Evolutionary conservation across 1,140 invertebrate genomes (phyloP), one percentile per base, ranked within the genome.

Genomic region (Galleria mellonella): DNA sequence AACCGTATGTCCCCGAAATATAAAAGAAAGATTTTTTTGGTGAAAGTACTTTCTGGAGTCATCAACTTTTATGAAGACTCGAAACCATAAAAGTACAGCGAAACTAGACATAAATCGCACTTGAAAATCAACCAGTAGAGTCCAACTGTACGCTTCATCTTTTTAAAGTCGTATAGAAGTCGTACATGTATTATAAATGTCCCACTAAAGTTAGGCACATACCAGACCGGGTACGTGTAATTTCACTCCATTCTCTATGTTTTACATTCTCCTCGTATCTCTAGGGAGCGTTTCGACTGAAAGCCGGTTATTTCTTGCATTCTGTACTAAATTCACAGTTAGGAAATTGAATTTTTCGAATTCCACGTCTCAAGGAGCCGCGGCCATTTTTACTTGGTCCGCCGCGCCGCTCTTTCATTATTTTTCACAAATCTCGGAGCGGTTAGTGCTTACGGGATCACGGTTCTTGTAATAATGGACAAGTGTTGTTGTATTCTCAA

Each of bases 321-420:
- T 74, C 67, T 65, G 33, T 56, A 68, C 72, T 72, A 77, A 79
- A 77, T 81, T 73, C 60, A 71, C 71, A 69, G 72, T 66, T 69
- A 69, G 68, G 58, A 72, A 76, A 82, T 78, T 78, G 72, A 78
- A 78, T 82, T 78, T 76, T 74, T 78, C 65, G 67, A 71, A 76
- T 76, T 69, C 69, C 55, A 57, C 65, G 48, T 59, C 65, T 68
- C 47, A 46, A 55, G 51, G 43, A 31, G 47, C 59, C 15, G 8
- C 32, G n/a, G 11, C 64, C 60, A 72, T 31, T 46, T 36, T 60
- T 62, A 13, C 12, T 39, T 47, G 66, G 55, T 30, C 60, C 54
- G 9, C 61, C 51, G 23, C 30, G 23, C 32, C 17, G 32, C 39
- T 37, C 17, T n/a, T 1, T n/a, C 38, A 23, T 23, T 23, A 23